phyloP scores from a whole-genome alignment of 2,888 invertebrate genomes.

The Orthosia cruda region DNA sequence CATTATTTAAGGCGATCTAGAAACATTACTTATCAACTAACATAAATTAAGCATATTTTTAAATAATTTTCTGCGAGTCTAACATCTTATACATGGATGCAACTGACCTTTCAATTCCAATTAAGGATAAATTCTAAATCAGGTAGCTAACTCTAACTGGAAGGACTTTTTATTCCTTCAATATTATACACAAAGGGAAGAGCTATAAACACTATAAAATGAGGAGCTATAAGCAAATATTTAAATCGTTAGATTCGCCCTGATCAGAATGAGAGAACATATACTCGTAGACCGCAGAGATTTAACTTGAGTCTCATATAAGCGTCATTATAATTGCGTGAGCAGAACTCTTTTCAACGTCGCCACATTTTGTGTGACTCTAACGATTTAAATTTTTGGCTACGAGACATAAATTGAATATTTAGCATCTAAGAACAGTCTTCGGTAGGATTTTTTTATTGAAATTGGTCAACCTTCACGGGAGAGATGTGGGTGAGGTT shows the following conservation, averaged over 20 bases:
- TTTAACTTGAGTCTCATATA: too few relatives aligned
- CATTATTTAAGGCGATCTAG: constrained; percentile 81
- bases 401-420: constrained; percentile 53
- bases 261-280: too few relatives aligned
- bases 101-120: constrained; percentile 74
- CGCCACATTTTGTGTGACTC: too few relatives aligned
- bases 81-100: constrained; percentile 66
- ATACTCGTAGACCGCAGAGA: too few relatives aligned
- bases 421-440: constrained; percentile 75
- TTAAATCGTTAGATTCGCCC: background rate
- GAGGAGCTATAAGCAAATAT: constrained; percentile 36
- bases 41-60: constrained; percentile 66
- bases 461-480: constrained; percentile 79
- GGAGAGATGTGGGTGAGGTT: constrained; percentile 81
- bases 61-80: constrained; percentile 65
- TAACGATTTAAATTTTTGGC: constrained; percentile 1
- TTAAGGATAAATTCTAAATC: constrained; percentile 69
- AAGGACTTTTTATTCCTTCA: constrained; percentile 58
- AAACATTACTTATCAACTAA: constrained; percentile 68
- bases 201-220: constrained; percentile 41
- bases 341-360: too few relatives aligned
- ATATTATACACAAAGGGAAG: constrained; percentile 60
- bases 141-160: constrained; percentile 75
- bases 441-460: constrained; percentile 68
- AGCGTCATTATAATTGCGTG: too few relatives aligned